These are phyloP conservation scores for Melanotaenia pygmaea DNA, from an alignment of 2,797 vertebrate species.

Conservation along the genomic window DNA sequence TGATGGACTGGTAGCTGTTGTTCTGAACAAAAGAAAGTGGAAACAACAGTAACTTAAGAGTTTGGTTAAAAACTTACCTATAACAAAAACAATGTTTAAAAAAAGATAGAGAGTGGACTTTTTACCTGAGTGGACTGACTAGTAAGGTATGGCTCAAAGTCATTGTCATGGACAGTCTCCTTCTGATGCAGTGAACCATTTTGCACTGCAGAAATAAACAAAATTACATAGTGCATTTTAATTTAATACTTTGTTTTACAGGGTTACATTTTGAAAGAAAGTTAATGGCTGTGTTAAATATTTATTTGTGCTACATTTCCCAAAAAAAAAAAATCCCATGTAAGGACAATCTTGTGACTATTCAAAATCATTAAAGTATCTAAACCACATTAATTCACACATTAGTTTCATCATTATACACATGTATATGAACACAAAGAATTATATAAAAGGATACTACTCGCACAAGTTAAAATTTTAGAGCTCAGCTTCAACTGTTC, in stretches of 20 bases:
- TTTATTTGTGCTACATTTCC: background rate
- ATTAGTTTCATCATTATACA: background rate
- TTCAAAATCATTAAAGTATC: background rate
- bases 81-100: background rate
- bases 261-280: background rate
- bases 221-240: conserved; percentile 28
- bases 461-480: background rate
- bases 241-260: background rate
- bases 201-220: conserved; percentile 86
- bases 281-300: background rate
- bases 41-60: conserved; percentile 20
- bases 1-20: conserved; percentile 97
- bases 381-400: background rate
- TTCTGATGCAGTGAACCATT: conserved; percentile 98
- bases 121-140: conserved; percentile 95
- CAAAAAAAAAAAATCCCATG: background rate
- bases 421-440: background rate
- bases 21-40: conserved; percentile 78
- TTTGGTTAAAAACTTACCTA: conserved; percentile 5
- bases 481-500: conserved; percentile 1
- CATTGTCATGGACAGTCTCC: conserved; percentile 94
- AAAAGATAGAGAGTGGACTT: background rate
- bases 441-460: background rate
- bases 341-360: background rate
- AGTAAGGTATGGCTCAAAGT: conserved; percentile 96